Conservation (phyloP, 2,888 invertebrate species). For the Eristalis arbustorum region DNA sequence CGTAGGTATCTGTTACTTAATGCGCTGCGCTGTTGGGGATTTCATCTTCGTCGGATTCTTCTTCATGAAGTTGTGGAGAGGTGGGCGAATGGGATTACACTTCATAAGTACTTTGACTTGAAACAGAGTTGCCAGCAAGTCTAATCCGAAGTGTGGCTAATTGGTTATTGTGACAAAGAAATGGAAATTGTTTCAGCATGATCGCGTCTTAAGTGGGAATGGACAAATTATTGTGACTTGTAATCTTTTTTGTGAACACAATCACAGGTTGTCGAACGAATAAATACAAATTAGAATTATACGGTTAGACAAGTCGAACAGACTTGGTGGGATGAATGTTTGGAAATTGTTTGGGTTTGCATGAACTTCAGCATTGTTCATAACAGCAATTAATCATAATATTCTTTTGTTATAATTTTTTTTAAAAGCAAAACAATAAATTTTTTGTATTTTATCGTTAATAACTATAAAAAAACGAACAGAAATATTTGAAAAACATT, state of each 20-base stretch:
- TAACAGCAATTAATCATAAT: too few relatives aligned
- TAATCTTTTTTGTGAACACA: neutral
- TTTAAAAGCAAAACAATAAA: too few relatives aligned
- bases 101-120: neutral
- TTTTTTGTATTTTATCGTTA: too few relatives aligned
- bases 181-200: neutral
- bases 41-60: conserved; percentile 10
- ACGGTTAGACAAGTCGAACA: neutral
- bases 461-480: too few relatives aligned
- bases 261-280: neutral
- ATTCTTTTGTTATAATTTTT: too few relatives aligned
- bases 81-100: conserved; percentile 4
- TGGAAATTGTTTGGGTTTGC: too few relatives aligned
- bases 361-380: too few relatives aligned
- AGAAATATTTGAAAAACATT: too few relatives aligned
- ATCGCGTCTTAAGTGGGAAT: neutral
- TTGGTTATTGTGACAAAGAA: neutral
- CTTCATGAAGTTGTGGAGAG: conserved; percentile 10
- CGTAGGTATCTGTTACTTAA: conserved; percentile 45
- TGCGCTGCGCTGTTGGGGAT: conserved; percentile 3
- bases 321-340: too few relatives aligned
- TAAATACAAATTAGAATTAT: neutral
- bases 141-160: neutral
- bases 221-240: neutral
- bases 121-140: conserved; percentile 26